Evolutionary conservation across 2,888 invertebrate species (phyloP), one percentile per base, ranked within the genome.

Genomic region (Drosophila pseudotakahashii): DNA sequence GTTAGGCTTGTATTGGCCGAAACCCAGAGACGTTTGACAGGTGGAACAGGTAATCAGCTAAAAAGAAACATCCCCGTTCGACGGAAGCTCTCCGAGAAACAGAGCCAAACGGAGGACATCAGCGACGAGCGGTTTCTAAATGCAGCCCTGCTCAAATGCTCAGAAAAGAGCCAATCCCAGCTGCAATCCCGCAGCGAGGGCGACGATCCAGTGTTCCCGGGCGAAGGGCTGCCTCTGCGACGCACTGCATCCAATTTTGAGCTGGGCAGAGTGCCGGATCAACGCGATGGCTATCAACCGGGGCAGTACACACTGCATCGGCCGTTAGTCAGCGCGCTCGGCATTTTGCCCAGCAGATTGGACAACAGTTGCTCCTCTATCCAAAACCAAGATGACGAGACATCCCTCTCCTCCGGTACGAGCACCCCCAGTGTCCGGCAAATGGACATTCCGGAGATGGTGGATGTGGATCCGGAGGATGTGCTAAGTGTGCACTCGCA

Each of bases 71-170:
- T 14, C 3, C 14, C 30, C 45, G 9, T 10, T 30, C 16, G 14
- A 13, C n/a, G 11, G 14, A 32, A 23, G 19, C 44, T 30, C 3
- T 74, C 73, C n/a, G 84, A 81, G 61, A 81, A 81, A 32, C 61
- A 81, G 44, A 69, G 77, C 10, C 84, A 82, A 59, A 81, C 81
- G 14, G 79, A 81, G 54, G 81, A 81, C 26, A 81, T 79, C 1
- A 60, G 63, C 48, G 81, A 81, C 6, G 69, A 83, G 53, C 73
- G 76, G 51, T 84, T 78, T 45, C 74, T 79, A 2, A 81, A 54
- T 48, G 73, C 76, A 23, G 79, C 76, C 1, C 63, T 84, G 42
- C 75, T 74, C 37, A 81, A 81, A 34, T 78, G 82, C 37, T 26
- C 59, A 6, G 68, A 67, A 13, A 63, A 64, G 1, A 47, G 42